Base-by-base conservation (phyloP, 92 coral and sea anemone genomes). In the Chrysogorgia sp. region DNA sequence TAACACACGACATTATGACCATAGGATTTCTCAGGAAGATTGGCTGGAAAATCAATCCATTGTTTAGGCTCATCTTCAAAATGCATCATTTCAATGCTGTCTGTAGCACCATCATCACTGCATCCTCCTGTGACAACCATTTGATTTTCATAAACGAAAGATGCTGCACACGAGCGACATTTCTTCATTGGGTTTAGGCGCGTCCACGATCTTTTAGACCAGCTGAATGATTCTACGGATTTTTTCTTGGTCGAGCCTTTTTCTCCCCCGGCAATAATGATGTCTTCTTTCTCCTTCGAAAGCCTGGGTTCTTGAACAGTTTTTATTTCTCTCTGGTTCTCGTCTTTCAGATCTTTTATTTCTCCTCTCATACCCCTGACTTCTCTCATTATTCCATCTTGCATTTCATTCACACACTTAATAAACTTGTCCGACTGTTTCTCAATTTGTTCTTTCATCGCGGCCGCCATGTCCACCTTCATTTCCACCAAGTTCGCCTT, bases 401-500 rank as follows among this genome's bases (percentile, higher is more conserved):
- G 47, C 22, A 35, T 70, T 25, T 9, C n/a, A n/a, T n/a, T n/a
- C n/a, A n/a, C n/a, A n/a, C n/a, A n/a, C n/a, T n/a, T 70, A 26
- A 4, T 47, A 34, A 67, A 8, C 19, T 29, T 64, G 23, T 64
- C 71, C 20, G 30, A 20, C 6, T 5, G 59, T 52, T 17, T 23
- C 21, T 7, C 59, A 20, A 17, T 25, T 64, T 30, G 53, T 13
- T 0, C 28, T 64, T 15, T 64, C 29, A n/a, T 33, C 71, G 71
- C 22, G 14, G 31, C 25, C 71, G 35, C 71, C 71, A 41, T 28
- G 2, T 22, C 22, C 71, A 64, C 35, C 41, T 23, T 64, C 24
- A 29, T 40, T 40, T 67, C 58, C 26, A n/a, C 58, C 5, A 53
- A 70, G 21, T 52, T 52, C 59, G 17, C 17, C 59, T 23, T 52